Base-by-base conservation (phyloP, 2,797 vertebrate species). In the Sebastiscus albofasciatus region DNA sequence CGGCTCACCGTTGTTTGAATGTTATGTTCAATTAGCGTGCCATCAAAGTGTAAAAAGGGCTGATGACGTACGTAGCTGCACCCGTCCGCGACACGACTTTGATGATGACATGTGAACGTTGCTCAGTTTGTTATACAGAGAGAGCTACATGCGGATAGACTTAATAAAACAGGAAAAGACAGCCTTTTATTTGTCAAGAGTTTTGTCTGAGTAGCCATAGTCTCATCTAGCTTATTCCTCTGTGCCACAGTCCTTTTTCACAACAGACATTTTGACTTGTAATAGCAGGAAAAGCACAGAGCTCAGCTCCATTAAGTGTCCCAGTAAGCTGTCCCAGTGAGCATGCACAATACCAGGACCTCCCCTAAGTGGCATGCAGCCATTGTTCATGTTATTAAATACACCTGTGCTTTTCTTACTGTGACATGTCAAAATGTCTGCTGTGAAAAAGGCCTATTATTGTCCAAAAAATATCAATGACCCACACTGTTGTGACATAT, bases 11-110 rank as follows among this genome's bases (percentile, higher is more conserved):
- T 56, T 67, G 61, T 73, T 83, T 73, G 33, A 74, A 76, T 54
- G 8, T 56, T 78, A 5, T 54, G 80, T 75, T 82, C 65, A 71
- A 71, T 89, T 83, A 73, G 78, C 4, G 69, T 70, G 73, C 61
- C 66, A 33, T 89, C 71, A 73, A 59, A 75, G 54, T 55, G 36
- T 76, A 36, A 84, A 75, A 18, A 56, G 13, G 18, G 26, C 61
- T 80, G 74, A 89, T 55, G 34, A 67, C 16, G 46, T 11, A 56
- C 13, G 12, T 10, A 33, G 64, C 24, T 20, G 39, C 59, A 31
- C 11, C 68, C 18, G 39, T 59, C 62, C 27, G 10, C n/a, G 4
- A 10, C 49, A 55, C 6, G 6, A 67, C 61, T 77, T 78, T 67
- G 67, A 80, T 42, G 67, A 26, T 77, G 77, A 75, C 78, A 42